phyloP scores from a whole-genome alignment of 2,888 invertebrate genomes.

The Hemaris fuciformis region DNA sequence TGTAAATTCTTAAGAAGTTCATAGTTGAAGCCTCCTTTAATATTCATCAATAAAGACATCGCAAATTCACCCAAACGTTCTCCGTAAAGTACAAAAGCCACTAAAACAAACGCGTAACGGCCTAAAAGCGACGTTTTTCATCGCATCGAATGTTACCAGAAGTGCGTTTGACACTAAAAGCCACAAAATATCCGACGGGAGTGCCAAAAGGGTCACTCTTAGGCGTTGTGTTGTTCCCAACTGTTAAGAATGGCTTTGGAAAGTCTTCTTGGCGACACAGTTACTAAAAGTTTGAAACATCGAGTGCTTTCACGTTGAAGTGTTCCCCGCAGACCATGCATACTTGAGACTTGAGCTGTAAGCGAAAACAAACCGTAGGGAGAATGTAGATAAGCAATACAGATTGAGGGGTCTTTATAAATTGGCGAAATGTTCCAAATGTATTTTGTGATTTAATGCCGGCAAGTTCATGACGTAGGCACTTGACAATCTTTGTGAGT shows the following conservation, averaged over 20 bases:
- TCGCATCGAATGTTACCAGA: slow-evolving; percentile 5
- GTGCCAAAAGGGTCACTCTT: slow-evolving; percentile 69
- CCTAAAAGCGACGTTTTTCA: slow-evolving; percentile 7
- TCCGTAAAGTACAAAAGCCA: slow-evolving; percentile 4
- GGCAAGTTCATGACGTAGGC: slow-evolving; percentile 60
- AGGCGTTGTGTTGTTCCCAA: slow-evolving; percentile 56
- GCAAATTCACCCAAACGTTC: neutral
- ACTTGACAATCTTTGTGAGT: slow-evolving; percentile 55
- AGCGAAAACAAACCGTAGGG: slow-evolving; percentile 15
- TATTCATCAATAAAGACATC: neutral
- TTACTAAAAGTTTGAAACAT: slow-evolving; percentile 76
- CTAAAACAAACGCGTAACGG: neutral
- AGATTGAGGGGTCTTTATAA: slow-evolving; percentile 25
- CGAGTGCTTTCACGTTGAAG: slow-evolving; percentile 71
- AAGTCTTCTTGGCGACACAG: slow-evolving; percentile 64
- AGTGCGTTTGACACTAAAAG: slow-evolving; percentile 64
- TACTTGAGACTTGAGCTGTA: slow-evolving; percentile 2
- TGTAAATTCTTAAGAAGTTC: neutral
- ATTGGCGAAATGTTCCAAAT: slow-evolving; percentile 37
- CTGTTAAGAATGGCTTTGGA: slow-evolving; percentile 63
- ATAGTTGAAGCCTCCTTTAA: neutral
- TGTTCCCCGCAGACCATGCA: slow-evolving; percentile 42
- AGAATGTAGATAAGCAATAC: neutral
- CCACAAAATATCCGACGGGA: slow-evolving; percentile 56
- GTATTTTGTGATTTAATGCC: slow-evolving; percentile 65